These are phyloP conservation scores for fruit fly (Drosophila melanogaster) DNA, from an alignment of 1,140 invertebrate genomes.

Conservation along the genomic window DNA sequence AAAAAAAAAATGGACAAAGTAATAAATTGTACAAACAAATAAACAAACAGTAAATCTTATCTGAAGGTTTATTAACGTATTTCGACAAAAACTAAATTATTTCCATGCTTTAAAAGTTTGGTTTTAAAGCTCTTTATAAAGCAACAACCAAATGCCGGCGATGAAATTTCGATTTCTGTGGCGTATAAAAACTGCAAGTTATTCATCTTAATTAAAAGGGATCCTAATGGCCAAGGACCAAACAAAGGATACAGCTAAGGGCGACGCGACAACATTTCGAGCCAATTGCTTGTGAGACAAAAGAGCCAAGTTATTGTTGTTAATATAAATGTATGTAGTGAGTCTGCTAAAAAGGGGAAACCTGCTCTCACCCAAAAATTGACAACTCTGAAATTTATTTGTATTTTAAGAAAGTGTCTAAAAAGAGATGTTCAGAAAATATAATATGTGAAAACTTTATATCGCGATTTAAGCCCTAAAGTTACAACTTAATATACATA, in stretches of 20 bases:
- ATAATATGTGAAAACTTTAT: not conserved
- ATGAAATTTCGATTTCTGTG: no score
- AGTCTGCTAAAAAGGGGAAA: not conserved
- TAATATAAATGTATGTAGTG: constrained; percentile 8
- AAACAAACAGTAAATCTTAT: no score
- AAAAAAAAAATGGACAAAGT: not conserved
- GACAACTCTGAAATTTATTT: constrained; percentile 23
- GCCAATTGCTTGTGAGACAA: constrained; percentile 22
- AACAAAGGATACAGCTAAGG: constrained; percentile 11
- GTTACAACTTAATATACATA: not conserved
- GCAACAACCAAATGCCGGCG: no score
- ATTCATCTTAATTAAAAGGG: constrained; percentile 16
- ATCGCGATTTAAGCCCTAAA: not conserved
- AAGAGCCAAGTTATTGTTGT: constrained; percentile 24
- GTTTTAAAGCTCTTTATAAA: no score
- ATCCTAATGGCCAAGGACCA: constrained; percentile 2
- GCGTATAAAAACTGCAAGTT: not conserved
- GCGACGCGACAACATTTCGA: constrained; percentile 10
- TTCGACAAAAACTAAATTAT: no score
- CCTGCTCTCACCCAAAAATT: constrained; percentile 10
- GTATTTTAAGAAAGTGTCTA: constrained; percentile 2
- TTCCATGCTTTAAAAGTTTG: no score
- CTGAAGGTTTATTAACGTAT: no score
- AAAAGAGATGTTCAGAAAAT: not conserved
- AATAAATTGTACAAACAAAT: not conserved